Evolutionary conservation across 2,888 invertebrate species (phyloP).

Genomic region (Acholoe squamosa): DNA sequence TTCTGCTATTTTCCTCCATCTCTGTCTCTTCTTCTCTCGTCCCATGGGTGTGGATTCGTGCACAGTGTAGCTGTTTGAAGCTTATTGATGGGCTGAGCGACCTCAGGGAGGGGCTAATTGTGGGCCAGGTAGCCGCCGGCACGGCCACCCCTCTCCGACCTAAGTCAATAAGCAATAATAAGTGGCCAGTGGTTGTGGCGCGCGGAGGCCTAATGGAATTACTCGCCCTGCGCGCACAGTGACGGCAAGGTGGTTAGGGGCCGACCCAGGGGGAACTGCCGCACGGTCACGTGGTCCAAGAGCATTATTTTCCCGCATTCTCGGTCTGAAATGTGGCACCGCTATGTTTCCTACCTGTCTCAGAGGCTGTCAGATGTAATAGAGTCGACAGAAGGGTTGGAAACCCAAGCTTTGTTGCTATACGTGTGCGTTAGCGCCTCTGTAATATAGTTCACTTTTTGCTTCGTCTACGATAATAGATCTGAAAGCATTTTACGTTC

Average conservation of each 20-base stretch:
- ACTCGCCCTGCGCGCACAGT: background rate
- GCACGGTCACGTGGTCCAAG: background rate
- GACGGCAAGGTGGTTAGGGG: slow-evolving; percentile 35
- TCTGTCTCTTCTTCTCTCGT: background rate
- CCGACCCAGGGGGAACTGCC: background rate
- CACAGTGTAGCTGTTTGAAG: slow-evolving; percentile 42
- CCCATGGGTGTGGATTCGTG: background rate
- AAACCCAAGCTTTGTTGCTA: too few relatives aligned
- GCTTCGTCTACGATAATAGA: too few relatives aligned
- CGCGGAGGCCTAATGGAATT: slow-evolving; percentile 38
- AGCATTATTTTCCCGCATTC: slow-evolving; percentile 15
- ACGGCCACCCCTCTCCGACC: slow-evolving; percentile 45
- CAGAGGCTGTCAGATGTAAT: too few relatives aligned
- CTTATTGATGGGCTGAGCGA: slow-evolving; percentile 45
- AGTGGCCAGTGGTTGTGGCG: slow-evolving; percentile 48
- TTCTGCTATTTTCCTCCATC: background rate
- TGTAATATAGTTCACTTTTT: too few relatives aligned
- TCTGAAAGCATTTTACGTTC: too few relatives aligned
- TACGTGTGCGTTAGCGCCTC: too few relatives aligned
- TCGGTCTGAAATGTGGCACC: background rate
- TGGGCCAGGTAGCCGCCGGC: slow-evolving; percentile 43
- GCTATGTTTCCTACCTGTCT: background rate
- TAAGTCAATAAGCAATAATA: slow-evolving; percentile 61
- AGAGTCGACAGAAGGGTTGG: too few relatives aligned
- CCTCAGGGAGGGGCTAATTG: slow-evolving; percentile 58